Base-by-base conservation (phyloP, 1,140 invertebrate genomes). In the Alviniconcha marisindica region DNA sequence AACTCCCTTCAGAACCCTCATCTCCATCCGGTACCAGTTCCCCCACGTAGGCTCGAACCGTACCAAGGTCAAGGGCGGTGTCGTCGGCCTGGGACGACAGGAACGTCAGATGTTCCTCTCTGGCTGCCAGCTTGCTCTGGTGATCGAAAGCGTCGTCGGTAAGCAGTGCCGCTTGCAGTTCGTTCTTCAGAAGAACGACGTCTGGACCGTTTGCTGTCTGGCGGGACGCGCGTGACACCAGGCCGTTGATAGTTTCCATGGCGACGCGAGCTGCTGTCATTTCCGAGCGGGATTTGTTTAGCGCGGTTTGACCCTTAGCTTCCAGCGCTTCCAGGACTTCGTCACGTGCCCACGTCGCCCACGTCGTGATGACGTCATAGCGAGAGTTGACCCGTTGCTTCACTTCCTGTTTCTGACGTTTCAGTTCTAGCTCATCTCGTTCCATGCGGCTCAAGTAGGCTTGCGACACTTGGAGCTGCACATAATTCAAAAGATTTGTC, bases 281-380 rank as follows among this genome's bases (percentile, higher is more conserved):
- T 28, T 42, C 56, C 28, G 60, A 24, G n/a, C 54, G 33, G 3
- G 69, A 40, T 21, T 80, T 60, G 15, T 40, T 24, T 2, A 63
- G 78, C 3, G 38, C 3, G 5, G 54, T 38, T 21, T 40, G 78
- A 36, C 42, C 54, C 60, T 66, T 12, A 1, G 56, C 54, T 38
- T 33, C 28, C 56, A 80, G n/a, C 36, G 33, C 33, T 44, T 80
- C 78, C 78, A 80, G 36, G 36, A 66, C 5, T 28, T 80, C 78
- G 38, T 80, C 78, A 40, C 78, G 78, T 66, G 78, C 78, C 4
- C 78, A 38, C 1, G 78, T 66, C n/a, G 60, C 78, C 56, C 60
- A 80, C 1, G 15, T 2, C 0, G 69, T 10, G 0, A 80, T 24
- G 0, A 60, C 31, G 56, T 80, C 56, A 40, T 66, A 80, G 56